Evolutionary conservation across 2,113 vertebrate genomes (phyloP).

Genomic region (Scopus umbretta): DNA sequence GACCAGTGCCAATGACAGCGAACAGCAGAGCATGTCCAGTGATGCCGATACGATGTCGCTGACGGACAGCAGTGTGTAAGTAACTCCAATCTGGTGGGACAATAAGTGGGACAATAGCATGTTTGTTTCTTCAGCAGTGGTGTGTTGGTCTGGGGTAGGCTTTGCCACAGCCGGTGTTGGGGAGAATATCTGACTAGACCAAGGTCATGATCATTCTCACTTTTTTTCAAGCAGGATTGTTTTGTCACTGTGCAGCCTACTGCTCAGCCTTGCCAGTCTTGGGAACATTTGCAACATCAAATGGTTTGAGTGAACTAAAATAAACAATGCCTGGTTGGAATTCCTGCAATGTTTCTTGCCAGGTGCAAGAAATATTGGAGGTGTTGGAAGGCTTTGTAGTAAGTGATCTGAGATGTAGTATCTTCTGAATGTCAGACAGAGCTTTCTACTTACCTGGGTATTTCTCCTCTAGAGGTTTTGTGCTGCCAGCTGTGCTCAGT

Average conservation of each 20-base stretch:
- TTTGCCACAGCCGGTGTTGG: background rate
- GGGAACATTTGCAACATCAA: background rate
- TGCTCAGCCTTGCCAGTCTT: background rate
- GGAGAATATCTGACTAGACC: background rate
- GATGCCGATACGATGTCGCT: conserved; percentile 95
- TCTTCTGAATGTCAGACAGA: background rate
- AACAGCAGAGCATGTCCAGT: conserved; percentile 99
- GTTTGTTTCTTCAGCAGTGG: background rate
- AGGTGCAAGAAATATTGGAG: background rate
- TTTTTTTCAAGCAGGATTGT: background rate
- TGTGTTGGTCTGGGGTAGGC: background rate
- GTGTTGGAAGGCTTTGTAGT: background rate
- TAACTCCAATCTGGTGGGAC: background rate
- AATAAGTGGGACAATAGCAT: accelerated
- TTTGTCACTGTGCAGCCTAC: background rate
- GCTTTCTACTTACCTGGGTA: background rate
- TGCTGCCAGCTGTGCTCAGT: background rate
- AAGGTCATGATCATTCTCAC: background rate
- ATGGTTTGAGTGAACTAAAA: background rate
- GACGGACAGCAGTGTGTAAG: conserved; percentile 93
- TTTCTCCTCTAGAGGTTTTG: background rate
- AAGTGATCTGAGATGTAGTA: background rate
- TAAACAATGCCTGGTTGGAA: accelerated
- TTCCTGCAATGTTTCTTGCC: background rate
- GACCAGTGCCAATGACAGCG: conserved; percentile 97